Conservation (phyloP, 2,888 invertebrate species). For the Ferrisia virgata region DNA sequence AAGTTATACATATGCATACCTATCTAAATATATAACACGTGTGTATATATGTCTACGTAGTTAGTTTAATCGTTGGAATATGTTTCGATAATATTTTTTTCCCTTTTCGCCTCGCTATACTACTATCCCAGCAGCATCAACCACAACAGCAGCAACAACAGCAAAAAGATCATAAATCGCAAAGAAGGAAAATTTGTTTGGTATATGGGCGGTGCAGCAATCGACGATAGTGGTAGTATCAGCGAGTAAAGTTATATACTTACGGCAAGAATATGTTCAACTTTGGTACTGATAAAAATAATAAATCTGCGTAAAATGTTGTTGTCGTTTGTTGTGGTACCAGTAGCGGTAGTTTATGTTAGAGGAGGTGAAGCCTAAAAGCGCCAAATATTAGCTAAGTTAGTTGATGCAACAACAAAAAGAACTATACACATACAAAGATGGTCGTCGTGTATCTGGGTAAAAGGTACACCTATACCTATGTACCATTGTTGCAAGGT, state of each 20-base stretch:
- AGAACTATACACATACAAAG: constrained; percentile 5
- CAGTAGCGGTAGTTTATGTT: background rate
- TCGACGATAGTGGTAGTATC: background rate
- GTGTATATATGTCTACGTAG: too few relatives aligned
- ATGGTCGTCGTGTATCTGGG: too few relatives aligned
- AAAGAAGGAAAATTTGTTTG: background rate
- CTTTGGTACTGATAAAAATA: constrained; percentile 12
- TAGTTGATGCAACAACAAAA: constrained; percentile 9
- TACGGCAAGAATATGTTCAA: background rate
- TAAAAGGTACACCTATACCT: too few relatives aligned
- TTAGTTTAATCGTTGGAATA: background rate
- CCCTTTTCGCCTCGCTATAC: background rate
- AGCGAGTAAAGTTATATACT: background rate
- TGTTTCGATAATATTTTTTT: background rate
- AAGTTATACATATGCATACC: background rate
- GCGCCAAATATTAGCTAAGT: constrained; percentile 26
- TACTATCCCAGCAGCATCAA: too few relatives aligned
- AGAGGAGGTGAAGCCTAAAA: background rate
- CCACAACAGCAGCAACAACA: too few relatives aligned
- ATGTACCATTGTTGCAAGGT: background rate
- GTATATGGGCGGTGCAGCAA: too few relatives aligned
- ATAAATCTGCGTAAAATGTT: constrained; percentile 15
- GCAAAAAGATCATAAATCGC: background rate
- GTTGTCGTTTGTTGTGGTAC: background rate
- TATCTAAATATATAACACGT: background rate